Evolutionary conservation across 2,113 vertebrate genomes (phyloP), one percentile per base, ranked within the genome.

Genomic region (Thymallus thymallus): DNA sequence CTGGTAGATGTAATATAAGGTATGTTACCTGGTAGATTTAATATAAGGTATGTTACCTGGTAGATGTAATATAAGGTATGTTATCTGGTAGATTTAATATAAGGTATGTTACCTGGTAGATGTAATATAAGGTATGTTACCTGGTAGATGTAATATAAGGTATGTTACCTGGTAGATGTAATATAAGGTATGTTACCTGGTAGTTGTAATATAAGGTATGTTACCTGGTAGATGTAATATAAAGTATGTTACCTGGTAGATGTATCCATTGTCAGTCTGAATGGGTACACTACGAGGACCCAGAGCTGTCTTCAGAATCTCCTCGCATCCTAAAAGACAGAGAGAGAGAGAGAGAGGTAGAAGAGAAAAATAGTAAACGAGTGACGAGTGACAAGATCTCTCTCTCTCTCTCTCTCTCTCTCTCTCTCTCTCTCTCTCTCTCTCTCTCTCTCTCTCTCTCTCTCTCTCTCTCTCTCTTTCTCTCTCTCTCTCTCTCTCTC

Each of bases 191-290:
- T 58, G 55, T 58, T 5, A n/a, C 55, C 55, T n/a, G 20, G n/a
- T 9, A 58, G 61, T 12, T 23, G 24, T 23, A 24, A 10, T 63
- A 6, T 24, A 18, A 35, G n/a, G n/a, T 4, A n/a, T 58, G 55
- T 58, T 5, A n/a, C 55, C 55, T n/a, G 20, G n/a, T 9, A 58
- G 61, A 24, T 23, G 24, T 23, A 24, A 10, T 63, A 6, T 24
- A 18, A 35, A 18, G 16, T 35, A 48, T 2, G 6, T 65, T 35
- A 65, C 63, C 63, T 65, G 63, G 63, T 65, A 65, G 63, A 65
- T 65, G 63, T 65, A 35, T 14, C 63, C 62, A 65, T 65, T 65
- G 63, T 65, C 63, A 13, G 63, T 65, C 63, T 65, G 63, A 30
- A 26, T 16, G 6, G 63, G 63, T 6, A 65, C 29, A 65, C 16